phyloP scores from a whole-genome alignment of 64 coral and sea anemone genomes.

The Montipora foliosa region DNA sequence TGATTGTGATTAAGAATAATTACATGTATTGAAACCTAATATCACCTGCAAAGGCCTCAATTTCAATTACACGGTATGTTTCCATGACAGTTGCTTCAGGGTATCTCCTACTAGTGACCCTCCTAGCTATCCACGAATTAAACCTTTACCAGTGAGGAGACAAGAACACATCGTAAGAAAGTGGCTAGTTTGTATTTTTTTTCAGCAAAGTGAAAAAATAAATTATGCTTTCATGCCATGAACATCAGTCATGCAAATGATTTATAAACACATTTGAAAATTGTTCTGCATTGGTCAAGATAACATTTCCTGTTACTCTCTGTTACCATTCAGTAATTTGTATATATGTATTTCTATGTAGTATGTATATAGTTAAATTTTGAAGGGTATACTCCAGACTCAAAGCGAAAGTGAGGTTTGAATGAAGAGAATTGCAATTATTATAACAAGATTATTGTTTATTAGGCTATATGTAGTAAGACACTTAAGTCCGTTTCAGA shows the following conservation, averaged over 20 bases:
- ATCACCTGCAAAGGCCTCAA: too few species aligned
- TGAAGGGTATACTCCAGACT: not conserved
- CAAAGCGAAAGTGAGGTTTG: not conserved
- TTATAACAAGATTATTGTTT: not conserved
- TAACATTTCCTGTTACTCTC: not conserved
- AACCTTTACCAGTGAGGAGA: conserved; percentile 34
- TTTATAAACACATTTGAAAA: not conserved
- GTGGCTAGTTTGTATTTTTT: not conserved
- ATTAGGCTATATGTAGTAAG: not conserved
- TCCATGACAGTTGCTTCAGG: conserved; percentile 72
- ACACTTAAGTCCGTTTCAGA: not conserved
- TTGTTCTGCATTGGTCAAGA: not conserved
- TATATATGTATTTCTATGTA: not conserved
- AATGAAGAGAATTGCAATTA: not conserved
- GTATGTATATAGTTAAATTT: not conserved
- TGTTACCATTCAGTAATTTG: not conserved
- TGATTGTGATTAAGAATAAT: too few species aligned
- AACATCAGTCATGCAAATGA: not conserved
- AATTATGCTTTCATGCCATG: not conserved
- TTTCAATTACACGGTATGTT: conserved; percentile 49
- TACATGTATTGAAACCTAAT: too few species aligned
- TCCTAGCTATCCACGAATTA: conserved; percentile 47
- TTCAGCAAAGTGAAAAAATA: not conserved
- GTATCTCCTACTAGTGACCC: conserved; percentile 49
- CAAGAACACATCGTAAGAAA: not conserved